phyloP scores from a whole-genome alignment of 2,797 vertebrate genomes.

The Spheniscus humboldti region DNA sequence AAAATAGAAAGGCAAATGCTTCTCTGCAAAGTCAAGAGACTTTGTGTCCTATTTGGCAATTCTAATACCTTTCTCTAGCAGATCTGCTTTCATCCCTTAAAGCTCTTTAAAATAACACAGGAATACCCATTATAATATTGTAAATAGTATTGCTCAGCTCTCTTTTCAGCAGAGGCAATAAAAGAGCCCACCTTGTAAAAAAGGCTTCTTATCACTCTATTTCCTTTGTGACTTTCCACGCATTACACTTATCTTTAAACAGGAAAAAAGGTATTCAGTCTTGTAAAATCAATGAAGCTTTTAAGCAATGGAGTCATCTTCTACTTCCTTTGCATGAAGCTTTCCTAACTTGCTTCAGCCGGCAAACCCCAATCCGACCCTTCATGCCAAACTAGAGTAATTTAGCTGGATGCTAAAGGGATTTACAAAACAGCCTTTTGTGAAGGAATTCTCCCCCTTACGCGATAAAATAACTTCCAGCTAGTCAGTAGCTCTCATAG shows the following conservation, averaged over 20 bases:
- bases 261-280: not conserved
- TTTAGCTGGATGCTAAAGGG: not conserved
- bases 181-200: constrained; percentile 4
- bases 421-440: not conserved
- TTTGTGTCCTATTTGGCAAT: not conserved
- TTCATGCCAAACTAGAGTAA: not conserved
- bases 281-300: constrained; percentile 38
- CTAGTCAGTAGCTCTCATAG: not conserved
- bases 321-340: not conserved
- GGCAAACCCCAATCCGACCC: not conserved
- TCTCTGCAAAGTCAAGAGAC: constrained; percentile 9
- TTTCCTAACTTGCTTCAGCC: not conserved
- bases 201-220: constrained; percentile 4
- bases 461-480: not conserved
- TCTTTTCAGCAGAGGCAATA: constrained; percentile 28
- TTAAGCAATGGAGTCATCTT: not conserved
- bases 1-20: constrained; percentile 21
- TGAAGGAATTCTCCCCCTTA: not conserved
- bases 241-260: constrained; percentile 31
- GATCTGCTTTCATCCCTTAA: constrained; percentile 39
- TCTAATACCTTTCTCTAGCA: constrained; percentile 12
- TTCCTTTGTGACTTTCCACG: constrained; percentile 41
- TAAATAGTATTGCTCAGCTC: constrained; percentile 16
- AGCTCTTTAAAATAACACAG: constrained; percentile 53
- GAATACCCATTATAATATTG: constrained; percentile 23